A percentile compares a stretch with the other conserved stretches of the same genome.
Evolutionary conservation across 2,797 vertebrate genomes (phyloP).

Genomic region (Champsocephalus gunnari): DNA sequence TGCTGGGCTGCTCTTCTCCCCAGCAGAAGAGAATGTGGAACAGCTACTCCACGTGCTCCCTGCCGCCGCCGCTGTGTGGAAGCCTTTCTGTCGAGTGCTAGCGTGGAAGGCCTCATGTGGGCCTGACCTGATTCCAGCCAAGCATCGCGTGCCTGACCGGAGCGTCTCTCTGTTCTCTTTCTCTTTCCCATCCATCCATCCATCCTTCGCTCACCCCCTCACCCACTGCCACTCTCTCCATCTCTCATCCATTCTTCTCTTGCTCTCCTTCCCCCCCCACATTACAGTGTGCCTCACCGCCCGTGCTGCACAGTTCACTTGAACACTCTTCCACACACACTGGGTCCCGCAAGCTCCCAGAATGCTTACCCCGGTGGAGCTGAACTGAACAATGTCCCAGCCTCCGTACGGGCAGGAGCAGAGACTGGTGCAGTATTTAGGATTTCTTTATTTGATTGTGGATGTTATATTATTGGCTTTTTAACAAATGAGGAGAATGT

Average conservation of each 20-base stretch:
- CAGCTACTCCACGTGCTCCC: not conserved
- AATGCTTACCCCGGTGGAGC: constrained; percentile 55
- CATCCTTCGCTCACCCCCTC: not conserved
- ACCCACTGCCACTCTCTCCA: constrained; percentile 4
- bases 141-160: constrained; percentile 79
- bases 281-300: constrained; percentile 72
- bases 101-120: constrained; percentile 71
- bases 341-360: constrained; percentile 39
- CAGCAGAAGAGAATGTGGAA: too few relatives aligned
- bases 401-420: not conserved
- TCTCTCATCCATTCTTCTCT: constrained; percentile 54
- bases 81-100: constrained; percentile 38
- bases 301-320: constrained; percentile 61
- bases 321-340: constrained; percentile 40
- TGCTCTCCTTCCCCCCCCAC: constrained; percentile 21
- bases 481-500: not conserved
- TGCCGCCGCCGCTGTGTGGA: constrained; percentile 28
- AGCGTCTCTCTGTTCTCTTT: constrained; percentile 65
- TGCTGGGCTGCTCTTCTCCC: too few relatives aligned
- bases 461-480: not conserved
- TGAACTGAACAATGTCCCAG: constrained; percentile 44
- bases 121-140: constrained; percentile 83
- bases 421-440: constrained; percentile 35
- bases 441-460: constrained; percentile 2
- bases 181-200: constrained; percentile 46